Percentiles rank a stretch among this genome's conserved stretches.
Conservation (phyloP, 1,140 invertebrate genomes). For the Panagrolaimus sp. region DNA sequence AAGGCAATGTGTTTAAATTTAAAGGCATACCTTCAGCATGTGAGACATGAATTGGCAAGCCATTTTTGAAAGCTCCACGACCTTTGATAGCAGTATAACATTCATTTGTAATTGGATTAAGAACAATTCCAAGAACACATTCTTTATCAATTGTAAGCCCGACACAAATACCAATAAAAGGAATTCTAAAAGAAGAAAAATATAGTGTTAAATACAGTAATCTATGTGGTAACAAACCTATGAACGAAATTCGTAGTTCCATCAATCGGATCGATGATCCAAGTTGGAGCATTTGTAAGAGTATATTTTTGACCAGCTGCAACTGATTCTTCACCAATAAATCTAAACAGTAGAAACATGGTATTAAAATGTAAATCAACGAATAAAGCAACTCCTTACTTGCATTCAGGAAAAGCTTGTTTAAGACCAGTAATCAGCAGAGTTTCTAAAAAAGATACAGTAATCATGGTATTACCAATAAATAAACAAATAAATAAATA, state of each 20-base stretch:
- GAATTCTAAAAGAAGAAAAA: constrained; percentile 44
- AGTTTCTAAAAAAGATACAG: no score
- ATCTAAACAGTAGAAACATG: constrained; percentile 75
- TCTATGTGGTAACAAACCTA: constrained; percentile 53
- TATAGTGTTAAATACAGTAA: neutral
- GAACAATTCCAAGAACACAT: constrained; percentile 71
- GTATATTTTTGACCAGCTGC: constrained; percentile 69
- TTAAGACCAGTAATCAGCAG: constrained; percentile 74
- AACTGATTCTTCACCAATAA: constrained; percentile 90
- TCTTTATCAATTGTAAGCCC: constrained; percentile 56
- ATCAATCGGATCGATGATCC: constrained; percentile 78
- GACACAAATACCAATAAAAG: constrained; percentile 57
- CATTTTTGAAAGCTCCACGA: constrained; percentile 82
- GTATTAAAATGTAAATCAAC: constrained; percentile 54
- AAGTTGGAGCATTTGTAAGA: constrained; percentile 83
- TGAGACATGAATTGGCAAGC: constrained; percentile 60
- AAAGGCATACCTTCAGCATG: constrained; percentile 56
- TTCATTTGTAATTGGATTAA: constrained; percentile 80
- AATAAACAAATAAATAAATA: no score
- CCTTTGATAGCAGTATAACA: constrained; percentile 77
- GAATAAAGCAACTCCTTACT: constrained; percentile 63
- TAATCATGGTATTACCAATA: no score
- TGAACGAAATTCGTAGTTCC: constrained; percentile 65
- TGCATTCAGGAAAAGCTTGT: constrained; percentile 76
- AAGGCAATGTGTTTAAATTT: neutral